Percentiles rank a stretch among this genome's conserved stretches.
phyloP scores from a whole-genome alignment of 1,140 invertebrate species.

The Hestina assimilis region DNA sequence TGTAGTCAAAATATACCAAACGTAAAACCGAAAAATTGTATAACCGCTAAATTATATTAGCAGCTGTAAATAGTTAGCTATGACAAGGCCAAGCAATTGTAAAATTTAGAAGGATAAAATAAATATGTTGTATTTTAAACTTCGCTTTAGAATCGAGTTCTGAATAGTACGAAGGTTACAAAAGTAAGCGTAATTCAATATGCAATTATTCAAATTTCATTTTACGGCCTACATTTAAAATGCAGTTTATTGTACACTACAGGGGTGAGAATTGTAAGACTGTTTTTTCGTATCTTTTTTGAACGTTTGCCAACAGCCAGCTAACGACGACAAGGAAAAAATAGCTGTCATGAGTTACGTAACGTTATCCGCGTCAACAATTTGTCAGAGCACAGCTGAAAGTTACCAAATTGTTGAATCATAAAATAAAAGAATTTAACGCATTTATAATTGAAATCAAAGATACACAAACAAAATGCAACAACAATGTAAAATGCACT shows the following conservation, averaged over 20 bases:
- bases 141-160: too few relatives aligned
- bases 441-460: not conserved
- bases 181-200: not conserved
- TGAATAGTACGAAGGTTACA: too few relatives aligned
- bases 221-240: constrained; percentile 8
- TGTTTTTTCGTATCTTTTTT: constrained; percentile 37
- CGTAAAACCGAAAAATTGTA: constrained; percentile 12
- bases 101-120: constrained; percentile 3
- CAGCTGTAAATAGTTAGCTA: constrained; percentile 27
- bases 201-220: not conserved
- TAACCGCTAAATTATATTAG: constrained; percentile 18
- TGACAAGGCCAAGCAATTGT: constrained; percentile 23
- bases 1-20: too few relatives aligned
- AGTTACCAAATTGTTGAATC: not conserved
- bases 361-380: constrained; percentile 46
- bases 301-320: constrained; percentile 55
- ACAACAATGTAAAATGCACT: constrained; percentile 2
- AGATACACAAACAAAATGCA: constrained; percentile 1
- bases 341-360: constrained; percentile 66
- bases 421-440: not conserved
- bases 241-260: constrained; percentile 13
- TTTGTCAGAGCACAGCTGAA: constrained; percentile 12
- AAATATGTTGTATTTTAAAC: not conserved
- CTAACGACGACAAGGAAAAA: constrained; percentile 66
- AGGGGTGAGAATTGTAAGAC: constrained; percentile 15